These are phyloP conservation scores for Pogona vitticeps DNA, from an alignment of 2,113 vertebrate genomes.

Conservation along the genomic window DNA sequence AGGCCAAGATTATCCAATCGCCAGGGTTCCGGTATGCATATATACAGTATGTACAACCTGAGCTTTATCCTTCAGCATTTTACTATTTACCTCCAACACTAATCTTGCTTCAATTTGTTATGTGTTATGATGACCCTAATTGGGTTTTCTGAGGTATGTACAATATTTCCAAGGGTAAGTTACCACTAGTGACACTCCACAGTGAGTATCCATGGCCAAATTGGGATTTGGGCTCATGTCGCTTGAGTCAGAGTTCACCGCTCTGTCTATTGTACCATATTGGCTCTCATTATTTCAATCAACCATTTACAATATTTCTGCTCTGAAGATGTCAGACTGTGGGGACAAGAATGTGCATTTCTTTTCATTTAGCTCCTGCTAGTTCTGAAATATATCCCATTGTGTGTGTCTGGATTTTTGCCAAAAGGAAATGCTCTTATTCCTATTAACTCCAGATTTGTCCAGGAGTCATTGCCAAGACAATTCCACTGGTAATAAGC, in stretches of 20 bases:
- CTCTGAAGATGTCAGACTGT: neutral
- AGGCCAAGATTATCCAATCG: no score
- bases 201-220: no score
- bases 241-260: no score
- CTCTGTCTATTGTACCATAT: no score
- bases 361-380: neutral
- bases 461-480: neutral
- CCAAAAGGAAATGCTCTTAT: neutral
- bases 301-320: neutral
- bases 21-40: no score
- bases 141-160: no score
- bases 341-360: neutral
- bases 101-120: no score
- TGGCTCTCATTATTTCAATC: neutral
- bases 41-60: no score
- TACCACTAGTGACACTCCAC: no score
- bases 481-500: neutral
- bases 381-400: neutral
- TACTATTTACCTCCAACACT: neutral
- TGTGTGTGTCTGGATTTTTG: neutral
- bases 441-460: neutral
- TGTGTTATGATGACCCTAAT: no score
- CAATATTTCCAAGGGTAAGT: no score
- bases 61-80: neutral
- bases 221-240: no score